A percentile compares a stretch with the other conserved stretches of the same genome.
phyloP scores from a whole-genome alignment of 1,140 invertebrate species.

The Ruditapes philippinarum region DNA sequence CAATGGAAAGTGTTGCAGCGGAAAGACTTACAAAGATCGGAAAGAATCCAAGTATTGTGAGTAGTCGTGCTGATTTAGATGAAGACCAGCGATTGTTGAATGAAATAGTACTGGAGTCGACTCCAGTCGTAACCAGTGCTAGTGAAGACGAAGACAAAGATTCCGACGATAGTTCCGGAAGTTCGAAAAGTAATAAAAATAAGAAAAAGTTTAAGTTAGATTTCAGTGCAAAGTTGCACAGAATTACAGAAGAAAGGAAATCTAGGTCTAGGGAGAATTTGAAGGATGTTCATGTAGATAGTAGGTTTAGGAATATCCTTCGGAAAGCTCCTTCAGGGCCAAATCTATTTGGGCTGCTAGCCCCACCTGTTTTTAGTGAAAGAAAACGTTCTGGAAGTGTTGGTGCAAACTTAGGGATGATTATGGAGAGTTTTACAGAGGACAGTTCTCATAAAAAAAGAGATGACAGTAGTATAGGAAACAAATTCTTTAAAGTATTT shows the following conservation, averaged over 20 bases:
- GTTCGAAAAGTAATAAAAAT: constrained; percentile 79
- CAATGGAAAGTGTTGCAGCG: constrained; percentile 99
- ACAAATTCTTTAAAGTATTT: constrained; percentile 64
- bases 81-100: constrained; percentile 85
- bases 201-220: constrained; percentile 84
- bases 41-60: constrained; percentile 98
- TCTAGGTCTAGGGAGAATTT: constrained; percentile 78
- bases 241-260: constrained; percentile 83
- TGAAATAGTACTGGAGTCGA: constrained; percentile 85
- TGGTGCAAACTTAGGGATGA: constrained; percentile 78
- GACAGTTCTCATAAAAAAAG: constrained; percentile 17
- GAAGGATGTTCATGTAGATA: constrained; percentile 73
- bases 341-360: constrained; percentile 82
- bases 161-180: constrained; percentile 83
- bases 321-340: constrained; percentile 83
- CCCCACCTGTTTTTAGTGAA: constrained; percentile 77
- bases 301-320: constrained; percentile 76
- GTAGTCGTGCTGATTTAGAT: constrained; percentile 91
- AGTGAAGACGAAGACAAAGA: constrained; percentile 84
- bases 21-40: constrained; percentile 99
- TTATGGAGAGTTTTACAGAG: constrained; percentile 44
- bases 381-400: constrained; percentile 83
- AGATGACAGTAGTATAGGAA: constrained; percentile 11
- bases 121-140: constrained; percentile 84
- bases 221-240: constrained; percentile 81